These are phyloP conservation scores for Bradysia coprophila DNA, from an alignment of 1,140 invertebrate species.

Conservation along the genomic window DNA sequence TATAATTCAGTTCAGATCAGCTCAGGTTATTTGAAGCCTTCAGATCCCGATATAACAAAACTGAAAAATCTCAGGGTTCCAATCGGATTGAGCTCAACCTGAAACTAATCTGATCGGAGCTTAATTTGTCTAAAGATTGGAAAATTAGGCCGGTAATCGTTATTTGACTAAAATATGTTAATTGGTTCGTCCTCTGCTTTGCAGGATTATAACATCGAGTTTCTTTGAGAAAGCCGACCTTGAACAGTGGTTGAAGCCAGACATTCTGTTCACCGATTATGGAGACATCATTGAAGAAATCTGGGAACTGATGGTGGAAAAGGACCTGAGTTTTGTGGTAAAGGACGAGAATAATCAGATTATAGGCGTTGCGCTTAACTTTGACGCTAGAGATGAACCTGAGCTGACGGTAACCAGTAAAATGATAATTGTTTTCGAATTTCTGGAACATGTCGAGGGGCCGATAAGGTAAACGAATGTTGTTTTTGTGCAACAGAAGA, in stretches of 20 bases:
- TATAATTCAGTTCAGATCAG: too few species aligned
- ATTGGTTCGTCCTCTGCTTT: too few species aligned
- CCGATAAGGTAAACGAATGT: slow-evolving; percentile 35
- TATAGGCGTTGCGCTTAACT: slow-evolving; percentile 52
- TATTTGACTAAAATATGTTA: too few species aligned
- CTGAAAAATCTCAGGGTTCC: too few species aligned
- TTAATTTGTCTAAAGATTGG: too few species aligned
- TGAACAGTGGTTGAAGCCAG: slow-evolving; percentile 50
- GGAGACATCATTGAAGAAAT: slow-evolving; percentile 37
- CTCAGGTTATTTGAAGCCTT: too few species aligned
- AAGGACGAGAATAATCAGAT: slow-evolving; percentile 19
- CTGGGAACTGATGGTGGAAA: slow-evolving; percentile 44
- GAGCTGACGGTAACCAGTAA: slow-evolving; percentile 43
- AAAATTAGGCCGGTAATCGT: too few species aligned
- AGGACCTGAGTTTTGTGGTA: slow-evolving; percentile 50
- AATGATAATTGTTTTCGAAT: slow-evolving; percentile 53
- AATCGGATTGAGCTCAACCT: too few species aligned
- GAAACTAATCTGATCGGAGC: too few species aligned
- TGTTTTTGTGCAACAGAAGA: not conserved
- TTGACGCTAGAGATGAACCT: slow-evolving; percentile 61
- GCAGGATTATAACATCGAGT: slow-evolving; percentile 60
- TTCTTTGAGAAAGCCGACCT: slow-evolving; percentile 71
- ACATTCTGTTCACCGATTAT: slow-evolving; percentile 44
- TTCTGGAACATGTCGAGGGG: slow-evolving; percentile 54
- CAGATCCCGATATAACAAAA: too few species aligned